Conservation (phyloP, 2,888 invertebrate genomes). For the Philaethria dido region DNA sequence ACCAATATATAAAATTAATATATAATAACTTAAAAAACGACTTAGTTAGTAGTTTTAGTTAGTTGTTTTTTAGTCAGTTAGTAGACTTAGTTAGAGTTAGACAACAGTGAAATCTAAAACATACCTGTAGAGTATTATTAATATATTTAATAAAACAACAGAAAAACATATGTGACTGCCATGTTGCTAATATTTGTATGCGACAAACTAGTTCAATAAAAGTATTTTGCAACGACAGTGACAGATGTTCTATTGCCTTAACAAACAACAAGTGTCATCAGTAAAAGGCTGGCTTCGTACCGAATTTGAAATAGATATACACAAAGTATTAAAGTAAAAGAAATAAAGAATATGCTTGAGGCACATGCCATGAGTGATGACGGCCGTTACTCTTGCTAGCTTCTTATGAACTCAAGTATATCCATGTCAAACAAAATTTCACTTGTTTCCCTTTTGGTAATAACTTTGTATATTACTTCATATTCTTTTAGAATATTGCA, state of each 20-base stretch:
- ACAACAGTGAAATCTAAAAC: too few species aligned
- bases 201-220: constrained; percentile 30
- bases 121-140: too few species aligned
- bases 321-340: constrained; percentile 49
- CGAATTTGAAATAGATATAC: constrained; percentile 64
- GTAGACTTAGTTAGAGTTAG: too few species aligned
- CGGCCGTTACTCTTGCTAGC: constrained; percentile 63
- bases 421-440: constrained; percentile 73
- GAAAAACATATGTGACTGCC: neutral
- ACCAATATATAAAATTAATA: too few species aligned
- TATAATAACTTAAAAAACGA: too few species aligned
- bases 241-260: constrained; percentile 47
- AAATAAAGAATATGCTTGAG: constrained; percentile 65
- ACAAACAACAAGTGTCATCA: constrained; percentile 62
- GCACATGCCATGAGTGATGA: constrained; percentile 70
- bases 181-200: constrained; percentile 2
- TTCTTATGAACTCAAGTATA: constrained; percentile 76
- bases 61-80: too few species aligned
- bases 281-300: constrained; percentile 57
- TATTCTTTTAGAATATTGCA: constrained; percentile 7
- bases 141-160: neutral
- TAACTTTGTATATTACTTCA: constrained; percentile 50
- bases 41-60: too few species aligned
- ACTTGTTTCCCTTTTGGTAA: constrained; percentile 60
- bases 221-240: constrained; percentile 35